Conservation (phyloP, 1,140 invertebrate genomes). For the Phocides pigmalion region DNA sequence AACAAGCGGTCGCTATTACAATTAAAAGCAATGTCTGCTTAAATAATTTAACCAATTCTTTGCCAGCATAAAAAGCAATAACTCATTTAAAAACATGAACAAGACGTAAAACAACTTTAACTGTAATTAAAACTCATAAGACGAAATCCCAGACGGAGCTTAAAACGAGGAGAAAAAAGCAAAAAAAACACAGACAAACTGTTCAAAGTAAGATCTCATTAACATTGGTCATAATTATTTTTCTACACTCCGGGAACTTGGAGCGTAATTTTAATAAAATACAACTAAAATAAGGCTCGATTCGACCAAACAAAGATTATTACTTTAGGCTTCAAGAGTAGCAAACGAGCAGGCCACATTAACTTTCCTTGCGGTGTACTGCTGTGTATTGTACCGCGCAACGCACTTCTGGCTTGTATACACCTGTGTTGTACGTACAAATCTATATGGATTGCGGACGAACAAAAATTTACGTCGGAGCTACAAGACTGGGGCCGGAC, state of each 20-base stretch:
- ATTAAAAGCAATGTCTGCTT: too few relatives aligned
- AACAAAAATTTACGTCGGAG: too few relatives aligned
- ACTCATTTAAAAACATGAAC: conserved; percentile 17
- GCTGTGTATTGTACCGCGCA: too few relatives aligned
- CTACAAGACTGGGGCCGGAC: too few relatives aligned
- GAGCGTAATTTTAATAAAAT: conserved; percentile 16
- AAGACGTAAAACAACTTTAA: conserved; percentile 27
- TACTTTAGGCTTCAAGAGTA: too few relatives aligned
- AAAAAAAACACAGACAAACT: conserved; percentile 30
- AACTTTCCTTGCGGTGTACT: too few relatives aligned
- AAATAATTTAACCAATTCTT: background rate
- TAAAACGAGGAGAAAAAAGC: conserved; percentile 12
- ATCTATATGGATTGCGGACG: too few relatives aligned
- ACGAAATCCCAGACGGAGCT: conserved; percentile 12
- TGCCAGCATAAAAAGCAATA: background rate
- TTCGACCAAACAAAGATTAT: too few relatives aligned
- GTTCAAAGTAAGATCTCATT: conserved; percentile 35
- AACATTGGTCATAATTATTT: conserved; percentile 35
- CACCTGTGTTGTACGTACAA: too few relatives aligned
- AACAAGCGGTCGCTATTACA: too few relatives aligned
- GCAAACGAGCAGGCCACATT: too few relatives aligned
- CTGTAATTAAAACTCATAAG: conserved; percentile 32
- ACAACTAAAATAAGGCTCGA: background rate
- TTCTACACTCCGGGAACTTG: conserved; percentile 23
- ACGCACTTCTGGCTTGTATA: too few relatives aligned